Conservation (phyloP, 2,888 invertebrate species). For the Leptopilina syphax region DNA sequence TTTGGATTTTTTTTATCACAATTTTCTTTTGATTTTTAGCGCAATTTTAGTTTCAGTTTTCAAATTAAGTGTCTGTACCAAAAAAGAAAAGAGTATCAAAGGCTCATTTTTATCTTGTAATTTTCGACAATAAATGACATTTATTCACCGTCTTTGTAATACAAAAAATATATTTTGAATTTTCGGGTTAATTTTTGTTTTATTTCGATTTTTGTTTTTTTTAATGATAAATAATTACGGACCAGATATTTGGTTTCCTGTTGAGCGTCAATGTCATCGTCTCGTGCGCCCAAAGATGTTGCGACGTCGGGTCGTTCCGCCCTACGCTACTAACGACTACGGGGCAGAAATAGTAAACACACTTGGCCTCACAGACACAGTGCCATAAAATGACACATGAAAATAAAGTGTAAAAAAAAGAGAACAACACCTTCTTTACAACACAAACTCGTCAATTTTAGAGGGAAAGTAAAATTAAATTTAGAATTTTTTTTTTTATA, state of each 20-base stretch:
- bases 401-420: background rate
- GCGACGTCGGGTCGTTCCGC: conserved; percentile 30
- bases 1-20: too few relatives aligned
- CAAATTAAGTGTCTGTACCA: too few relatives aligned
- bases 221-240: conserved; percentile 13
- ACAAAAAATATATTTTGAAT: too few relatives aligned
- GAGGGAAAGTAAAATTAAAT: background rate
- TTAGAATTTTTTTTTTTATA: background rate
- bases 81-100: too few relatives aligned
- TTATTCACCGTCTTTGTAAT: too few relatives aligned
- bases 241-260: conserved; percentile 10
- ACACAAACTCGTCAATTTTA: conserved; percentile 4
- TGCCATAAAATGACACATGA: conserved; percentile 18
- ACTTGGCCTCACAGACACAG: conserved; percentile 27
- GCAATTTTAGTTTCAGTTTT: too few relatives aligned
- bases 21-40: too few relatives aligned
- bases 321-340: conserved; percentile 29
- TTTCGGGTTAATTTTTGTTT: background rate
- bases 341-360: conserved; percentile 40
- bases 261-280: conserved; percentile 27
- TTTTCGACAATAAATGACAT: too few relatives aligned
- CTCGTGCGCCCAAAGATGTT: conserved; percentile 28
- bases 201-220: background rate
- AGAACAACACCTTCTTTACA: background rate
- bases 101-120: too few relatives aligned